Evolutionary conservation across 2,797 vertebrate species (phyloP), one percentile per base, ranked within the genome.

Genomic region (Todus mexicanus): DNA sequence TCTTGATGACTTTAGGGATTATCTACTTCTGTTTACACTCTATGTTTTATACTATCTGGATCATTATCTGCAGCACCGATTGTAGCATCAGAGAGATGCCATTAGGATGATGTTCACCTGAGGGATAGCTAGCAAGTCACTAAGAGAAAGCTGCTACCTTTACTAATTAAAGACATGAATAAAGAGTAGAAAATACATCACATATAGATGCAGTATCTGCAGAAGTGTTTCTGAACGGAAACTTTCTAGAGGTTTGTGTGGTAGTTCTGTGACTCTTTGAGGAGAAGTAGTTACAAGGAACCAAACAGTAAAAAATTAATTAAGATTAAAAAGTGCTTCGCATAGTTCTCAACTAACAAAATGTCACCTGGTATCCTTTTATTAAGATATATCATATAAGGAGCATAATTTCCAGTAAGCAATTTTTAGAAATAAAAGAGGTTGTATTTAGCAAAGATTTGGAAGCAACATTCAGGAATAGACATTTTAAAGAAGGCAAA

Each of bases 331-430:
- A 89, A 70, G 6, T 48, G 6, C 15, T 47, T 6, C 18, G 9
- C 40, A 60, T 5, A 11, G 4, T 38, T 92, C 15, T 66, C 33
- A 61, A 65, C 71, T 35, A 43, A 29, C 9, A 50, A 73, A 59
- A 20, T 37, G 6, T 4, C 15, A 45, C 7, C 6, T 45, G 45
- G 4, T 77, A 40, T 59, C 5, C 21, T 51, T 84, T 60, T 50
- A 31, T 87, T 47, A 71, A 64, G 63, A 63, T 56, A 51, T 63
- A 43, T 12, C 2, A 11, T 18, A 16, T 45, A 40, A 68, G 57
- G 8, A 22, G 12, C 1, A 12, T 35, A 20, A 48, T 63, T 66
- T 74, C 12, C 0, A 1, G 35, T 7, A 83, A 38, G 2, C 8
- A 4, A 8, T 31, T 84, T 76, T 77, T 66, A 61, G 29, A 73